Conservation (phyloP, 2,113 vertebrate species). For the Seriola quinqueradiata region DNA sequence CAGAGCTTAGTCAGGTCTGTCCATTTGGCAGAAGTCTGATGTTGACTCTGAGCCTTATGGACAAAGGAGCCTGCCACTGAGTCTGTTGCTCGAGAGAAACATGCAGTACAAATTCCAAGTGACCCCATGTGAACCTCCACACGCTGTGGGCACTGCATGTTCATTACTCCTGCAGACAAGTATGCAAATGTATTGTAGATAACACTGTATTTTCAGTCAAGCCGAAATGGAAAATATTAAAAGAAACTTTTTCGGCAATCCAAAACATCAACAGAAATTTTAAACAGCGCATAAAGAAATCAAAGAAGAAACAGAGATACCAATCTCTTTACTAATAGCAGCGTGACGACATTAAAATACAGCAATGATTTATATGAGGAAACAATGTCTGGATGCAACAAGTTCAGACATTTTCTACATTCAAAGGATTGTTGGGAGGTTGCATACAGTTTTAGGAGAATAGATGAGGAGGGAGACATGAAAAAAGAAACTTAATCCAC, state of each 20-base stretch:
- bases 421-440: neutral
- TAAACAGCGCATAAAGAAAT: neutral
- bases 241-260: neutral
- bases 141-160: neutral
- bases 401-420: neutral
- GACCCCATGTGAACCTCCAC: slow-evolving; percentile 23
- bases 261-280: neutral
- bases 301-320: neutral
- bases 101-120: slow-evolving; percentile 11
- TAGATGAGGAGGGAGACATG: neutral
- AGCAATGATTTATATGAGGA: slow-evolving; percentile 8
- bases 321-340: slow-evolving; percentile 6
- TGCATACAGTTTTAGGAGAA: neutral
- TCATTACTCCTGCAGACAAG: neutral
- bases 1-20: neutral
- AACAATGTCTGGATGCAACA: neutral
- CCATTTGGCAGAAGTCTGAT: slow-evolving; percentile 20
- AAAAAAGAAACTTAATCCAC: neutral
- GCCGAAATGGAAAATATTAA: neutral
- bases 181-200: neutral
- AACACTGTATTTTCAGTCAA: neutral
- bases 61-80: slow-evolving; percentile 12
- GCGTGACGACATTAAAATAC: neutral
- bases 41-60: slow-evolving; percentile 25
- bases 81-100: slow-evolving; percentile 5